phyloP scores from a whole-genome alignment of 2,888 invertebrate genomes.

The Dynastes maya region DNA sequence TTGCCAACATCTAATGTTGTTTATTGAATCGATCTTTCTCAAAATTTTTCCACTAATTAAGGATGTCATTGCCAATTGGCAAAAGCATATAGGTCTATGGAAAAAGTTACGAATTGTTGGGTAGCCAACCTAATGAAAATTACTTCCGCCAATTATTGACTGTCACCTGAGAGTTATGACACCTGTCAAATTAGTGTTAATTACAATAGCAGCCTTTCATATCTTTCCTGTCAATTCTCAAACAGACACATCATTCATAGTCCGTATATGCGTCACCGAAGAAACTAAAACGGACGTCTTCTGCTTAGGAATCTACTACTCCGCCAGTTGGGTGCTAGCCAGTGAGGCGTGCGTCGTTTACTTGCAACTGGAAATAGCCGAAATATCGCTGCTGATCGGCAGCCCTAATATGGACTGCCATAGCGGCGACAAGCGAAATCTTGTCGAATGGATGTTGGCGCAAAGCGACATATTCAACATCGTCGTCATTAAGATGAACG shows the following conservation, averaged over 20 bases:
- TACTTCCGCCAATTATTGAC: too few species aligned
- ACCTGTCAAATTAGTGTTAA: too few species aligned
- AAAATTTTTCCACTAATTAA: too few species aligned
- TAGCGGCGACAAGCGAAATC: not conserved
- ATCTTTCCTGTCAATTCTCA: not conserved
- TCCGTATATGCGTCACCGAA: not conserved
- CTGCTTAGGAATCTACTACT: not conserved
- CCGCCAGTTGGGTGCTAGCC: not conserved
- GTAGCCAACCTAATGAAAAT: too few species aligned
- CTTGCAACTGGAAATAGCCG: not conserved
- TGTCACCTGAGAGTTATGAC: too few species aligned
- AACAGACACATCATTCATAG: not conserved
- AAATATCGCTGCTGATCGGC: not conserved
- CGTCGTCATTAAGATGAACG: not conserved
- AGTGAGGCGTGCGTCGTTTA: not conserved
- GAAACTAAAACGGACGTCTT: not conserved
- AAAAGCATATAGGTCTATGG: too few species aligned
- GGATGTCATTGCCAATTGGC: too few species aligned
- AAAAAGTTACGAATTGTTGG: too few species aligned
- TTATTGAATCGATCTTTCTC: too few species aligned
- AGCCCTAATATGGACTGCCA: constrained; percentile 3
- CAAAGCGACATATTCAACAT: not conserved
- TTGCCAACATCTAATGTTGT: too few species aligned
- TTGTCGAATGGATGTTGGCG: not conserved
- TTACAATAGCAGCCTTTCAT: too few species aligned